These are phyloP conservation scores for Rhopilema esculentum DNA, from an alignment of 30 jellyfish, hydroid and myxozoan species.

Conservation along the genomic window DNA sequence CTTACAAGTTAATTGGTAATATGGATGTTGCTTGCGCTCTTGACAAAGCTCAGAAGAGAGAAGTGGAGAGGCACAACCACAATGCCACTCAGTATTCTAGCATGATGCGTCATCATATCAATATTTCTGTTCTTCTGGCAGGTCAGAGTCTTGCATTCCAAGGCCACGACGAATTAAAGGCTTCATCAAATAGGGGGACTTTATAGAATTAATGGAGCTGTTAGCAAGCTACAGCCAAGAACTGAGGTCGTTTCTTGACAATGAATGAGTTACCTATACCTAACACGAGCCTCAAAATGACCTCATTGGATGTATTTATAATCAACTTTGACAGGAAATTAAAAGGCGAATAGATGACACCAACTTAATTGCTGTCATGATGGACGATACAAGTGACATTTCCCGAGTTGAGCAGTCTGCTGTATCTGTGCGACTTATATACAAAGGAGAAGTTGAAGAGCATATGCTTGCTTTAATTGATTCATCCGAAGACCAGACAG, in stretches of 20 bases:
- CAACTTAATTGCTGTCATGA: background rate
- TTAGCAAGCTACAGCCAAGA: conserved; percentile 5
- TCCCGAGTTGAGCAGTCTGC: conserved; percentile 19
- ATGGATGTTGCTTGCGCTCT: conserved; percentile 15
- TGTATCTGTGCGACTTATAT: conserved; percentile 15
- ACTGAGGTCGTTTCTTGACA: conserved; percentile 17
- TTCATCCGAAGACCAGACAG: background rate
- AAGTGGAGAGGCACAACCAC: background rate
- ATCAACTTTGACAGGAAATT: background rate
- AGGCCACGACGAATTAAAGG: conserved; percentile 6
- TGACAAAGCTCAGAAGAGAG: conserved; percentile 3
- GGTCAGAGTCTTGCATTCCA: conserved; percentile 12
- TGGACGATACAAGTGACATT: conserved; percentile 28
- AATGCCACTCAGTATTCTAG: background rate
- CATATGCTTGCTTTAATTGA: background rate
- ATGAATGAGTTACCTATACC: background rate
- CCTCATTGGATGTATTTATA: conserved; percentile 15
- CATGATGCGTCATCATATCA: conserved; percentile 3
- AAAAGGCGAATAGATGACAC: conserved; percentile 4
- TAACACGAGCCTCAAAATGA: conserved; percentile 23
- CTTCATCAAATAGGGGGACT: background rate
- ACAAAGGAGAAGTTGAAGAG: conserved; percentile 15
- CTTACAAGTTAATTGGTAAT: conserved; percentile 4
- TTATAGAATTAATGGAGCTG: background rate
- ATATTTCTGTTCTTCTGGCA: background rate